Conservation (phyloP, 2,888 invertebrate species). For the Acleris laterana region DNA sequence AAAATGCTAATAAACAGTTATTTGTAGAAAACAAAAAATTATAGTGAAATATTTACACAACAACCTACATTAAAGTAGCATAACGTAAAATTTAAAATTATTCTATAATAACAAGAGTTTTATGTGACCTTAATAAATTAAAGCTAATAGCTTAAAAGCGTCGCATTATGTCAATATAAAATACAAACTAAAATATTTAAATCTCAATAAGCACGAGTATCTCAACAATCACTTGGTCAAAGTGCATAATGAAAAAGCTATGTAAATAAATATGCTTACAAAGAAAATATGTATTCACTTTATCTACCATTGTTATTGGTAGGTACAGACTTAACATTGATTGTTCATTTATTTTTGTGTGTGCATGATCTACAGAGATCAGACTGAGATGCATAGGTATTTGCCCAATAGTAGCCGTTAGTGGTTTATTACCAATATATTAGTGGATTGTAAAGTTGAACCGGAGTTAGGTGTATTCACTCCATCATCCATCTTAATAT, state of each 20-base stretch:
- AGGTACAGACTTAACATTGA: slow-evolving; percentile 26
- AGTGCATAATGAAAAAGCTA: slow-evolving; percentile 18
- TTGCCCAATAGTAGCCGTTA: no score
- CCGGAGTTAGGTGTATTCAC: not conserved
- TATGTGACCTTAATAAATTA: slow-evolving; percentile 56
- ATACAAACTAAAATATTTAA: slow-evolving; percentile 42
- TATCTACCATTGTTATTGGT: slow-evolving; percentile 35
- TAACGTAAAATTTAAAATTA: slow-evolving; percentile 70
- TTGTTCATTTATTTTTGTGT: slow-evolving; percentile 30
- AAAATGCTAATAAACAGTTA: slow-evolving; percentile 64
- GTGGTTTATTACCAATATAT: not conserved
- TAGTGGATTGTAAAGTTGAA: not conserved
- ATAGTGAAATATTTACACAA: slow-evolving; percentile 78
- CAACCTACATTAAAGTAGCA: slow-evolving; percentile 66
- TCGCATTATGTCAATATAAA: slow-evolving; percentile 44
- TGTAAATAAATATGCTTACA: slow-evolving; percentile 37
- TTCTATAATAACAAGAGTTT: slow-evolving; percentile 68
- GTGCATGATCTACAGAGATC: not conserved
- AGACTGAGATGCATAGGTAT: no score
- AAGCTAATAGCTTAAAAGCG: slow-evolving; percentile 56
- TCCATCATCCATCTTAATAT: no score
- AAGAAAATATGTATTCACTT: slow-evolving; percentile 32
- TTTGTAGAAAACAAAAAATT: slow-evolving; percentile 55
- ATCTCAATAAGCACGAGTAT: slow-evolving; percentile 24
- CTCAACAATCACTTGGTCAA: slow-evolving; percentile 28